Conservation (phyloP, 2,797 vertebrate genomes). For the Chelonia mydas region DNA sequence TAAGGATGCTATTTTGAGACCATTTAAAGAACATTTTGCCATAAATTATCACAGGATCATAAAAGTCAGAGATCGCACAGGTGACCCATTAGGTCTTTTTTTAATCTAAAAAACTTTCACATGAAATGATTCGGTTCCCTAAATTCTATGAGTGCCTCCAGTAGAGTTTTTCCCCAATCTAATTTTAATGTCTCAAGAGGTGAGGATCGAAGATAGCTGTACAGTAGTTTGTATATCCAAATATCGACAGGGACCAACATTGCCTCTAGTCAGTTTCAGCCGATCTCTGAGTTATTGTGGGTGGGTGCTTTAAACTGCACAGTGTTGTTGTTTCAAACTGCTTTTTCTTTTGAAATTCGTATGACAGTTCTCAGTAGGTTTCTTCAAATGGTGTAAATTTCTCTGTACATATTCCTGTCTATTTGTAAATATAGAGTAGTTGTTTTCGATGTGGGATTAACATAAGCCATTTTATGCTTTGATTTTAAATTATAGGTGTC, state of each 20-base stretch:
- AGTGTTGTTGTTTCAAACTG: neutral
- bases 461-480: neutral
- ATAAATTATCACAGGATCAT: neutral
- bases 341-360: neutral
- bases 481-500: neutral
- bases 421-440: neutral
- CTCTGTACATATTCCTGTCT: neutral
- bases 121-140: neutral
- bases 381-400: too few relatives aligned
- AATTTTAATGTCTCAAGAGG: neutral
- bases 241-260: fast-evolving
- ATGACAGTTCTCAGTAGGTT: neutral
- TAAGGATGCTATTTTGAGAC: neutral
- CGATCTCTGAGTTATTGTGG: neutral
- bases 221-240: neutral
- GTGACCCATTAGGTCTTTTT: neutral
- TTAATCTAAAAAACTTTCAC: neutral
- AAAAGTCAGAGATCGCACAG: neutral
- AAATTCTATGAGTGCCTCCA: neutral
- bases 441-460: neutral
- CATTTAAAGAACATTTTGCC: neutral
- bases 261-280: fast-evolving
- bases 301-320: neutral
- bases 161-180: neutral
- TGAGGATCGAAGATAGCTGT: neutral